Evolutionary conservation across 2,113 vertebrate species (phyloP).

Genomic region (Menura novaehollandiae): DNA sequence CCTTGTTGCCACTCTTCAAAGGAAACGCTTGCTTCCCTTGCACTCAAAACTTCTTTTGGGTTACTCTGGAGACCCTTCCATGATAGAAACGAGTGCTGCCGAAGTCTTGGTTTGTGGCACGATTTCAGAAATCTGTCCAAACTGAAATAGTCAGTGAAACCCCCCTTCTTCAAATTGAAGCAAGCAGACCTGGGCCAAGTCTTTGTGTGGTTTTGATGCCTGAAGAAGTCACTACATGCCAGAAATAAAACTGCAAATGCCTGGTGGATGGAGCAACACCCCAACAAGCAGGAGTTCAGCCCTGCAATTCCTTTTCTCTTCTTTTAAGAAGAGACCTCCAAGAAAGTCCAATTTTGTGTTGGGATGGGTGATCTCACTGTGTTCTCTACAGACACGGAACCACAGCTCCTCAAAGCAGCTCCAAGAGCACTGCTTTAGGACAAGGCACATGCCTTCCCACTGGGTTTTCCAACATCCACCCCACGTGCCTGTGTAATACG

Average conservation of each 20-base stretch:
- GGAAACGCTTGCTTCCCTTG: not conserved
- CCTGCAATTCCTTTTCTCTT: not conserved
- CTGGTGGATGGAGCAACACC: not conserved
- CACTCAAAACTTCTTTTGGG: not conserved
- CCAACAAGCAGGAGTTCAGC: not conserved
- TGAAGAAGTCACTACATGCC: not conserved
- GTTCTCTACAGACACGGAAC: not conserved
- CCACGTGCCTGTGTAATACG: rapidly evolving
- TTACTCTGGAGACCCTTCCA: not conserved
- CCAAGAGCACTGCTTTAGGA: not conserved
- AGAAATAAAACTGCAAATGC: not conserved
- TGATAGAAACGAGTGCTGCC: not conserved
- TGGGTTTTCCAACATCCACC: not conserved
- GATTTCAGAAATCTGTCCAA: not conserved
- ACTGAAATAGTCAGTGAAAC: not conserved
- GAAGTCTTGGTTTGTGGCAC: not conserved
- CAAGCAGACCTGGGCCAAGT: not conserved
- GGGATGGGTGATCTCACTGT: not conserved
- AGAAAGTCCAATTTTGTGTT: not conserved
- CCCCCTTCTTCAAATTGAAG: not conserved
- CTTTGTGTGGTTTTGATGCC: not conserved
- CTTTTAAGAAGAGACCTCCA: not conserved
- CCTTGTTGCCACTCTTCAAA: not conserved
- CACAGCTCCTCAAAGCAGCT: not conserved
- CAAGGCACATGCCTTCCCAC: not conserved